Percentiles rank a stretch among this genome's conserved stretches.
Evolutionary conservation across 2,797 vertebrate species (phyloP).

Genomic region (Lophotriccus pileatus): DNA sequence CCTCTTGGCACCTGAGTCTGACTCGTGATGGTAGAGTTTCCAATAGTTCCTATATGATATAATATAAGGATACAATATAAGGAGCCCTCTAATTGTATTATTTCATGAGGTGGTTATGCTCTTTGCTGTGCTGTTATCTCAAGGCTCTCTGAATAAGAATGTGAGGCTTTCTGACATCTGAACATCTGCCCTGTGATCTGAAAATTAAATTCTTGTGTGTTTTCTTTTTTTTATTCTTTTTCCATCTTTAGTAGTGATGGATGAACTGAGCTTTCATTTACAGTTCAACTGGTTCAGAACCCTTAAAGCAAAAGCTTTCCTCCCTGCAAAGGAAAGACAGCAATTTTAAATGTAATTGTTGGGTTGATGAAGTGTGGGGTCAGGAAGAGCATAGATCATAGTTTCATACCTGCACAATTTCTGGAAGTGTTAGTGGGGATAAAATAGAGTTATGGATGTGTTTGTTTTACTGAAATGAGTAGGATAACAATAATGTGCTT

Average conservation of each 20-base stretch:
- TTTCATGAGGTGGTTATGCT: not conserved
- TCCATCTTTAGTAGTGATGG: not conserved
- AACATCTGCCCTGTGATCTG: not conserved
- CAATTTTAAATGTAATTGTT: not conserved
- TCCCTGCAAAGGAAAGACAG: not conserved
- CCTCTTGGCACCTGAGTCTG: not conserved
- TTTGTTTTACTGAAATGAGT: conserved; percentile 10
- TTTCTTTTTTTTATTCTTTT: too few species aligned
- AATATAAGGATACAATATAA: not conserved
- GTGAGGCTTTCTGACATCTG: not conserved
- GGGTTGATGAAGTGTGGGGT: not conserved
- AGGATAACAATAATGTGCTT: not conserved
- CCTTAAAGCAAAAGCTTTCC: not conserved
- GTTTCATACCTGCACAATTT: not conserved
- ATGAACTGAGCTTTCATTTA: not conserved
- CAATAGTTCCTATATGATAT: not conserved
- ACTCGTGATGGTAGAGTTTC: not conserved
- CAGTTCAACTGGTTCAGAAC: not conserved
- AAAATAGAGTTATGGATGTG: not conserved
- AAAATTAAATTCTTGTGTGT: not conserved
- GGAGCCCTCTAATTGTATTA: not conserved
- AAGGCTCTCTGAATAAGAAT: not conserved
- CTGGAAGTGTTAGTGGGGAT: not conserved
- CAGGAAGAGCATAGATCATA: not conserved
- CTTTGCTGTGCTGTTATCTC: not conserved